Base-by-base conservation (phyloP, 2,888 invertebrate species). In the Drosophila tanythrix region DNA sequence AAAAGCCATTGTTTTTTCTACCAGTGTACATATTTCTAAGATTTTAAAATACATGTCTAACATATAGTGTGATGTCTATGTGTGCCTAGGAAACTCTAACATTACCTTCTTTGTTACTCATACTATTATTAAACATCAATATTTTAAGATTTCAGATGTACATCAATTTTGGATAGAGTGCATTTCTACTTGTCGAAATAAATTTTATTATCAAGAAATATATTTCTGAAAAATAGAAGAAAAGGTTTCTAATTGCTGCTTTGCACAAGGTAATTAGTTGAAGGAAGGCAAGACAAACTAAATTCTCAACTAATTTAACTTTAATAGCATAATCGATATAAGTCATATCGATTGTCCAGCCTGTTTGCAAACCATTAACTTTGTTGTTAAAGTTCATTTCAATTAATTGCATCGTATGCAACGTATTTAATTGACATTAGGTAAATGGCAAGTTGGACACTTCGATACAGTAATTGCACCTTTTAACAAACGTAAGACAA, bases 311-410 rank as follows among this genome's bases (percentile, higher is more conserved):
- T 70, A 56, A 76, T 53, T 76, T 11, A n/a, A 52, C 56, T 58
- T 56, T 43, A 63, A 60, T 63, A 63, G 27, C 46, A 60, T 52
- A 64, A 60, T 60, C 40, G 18, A 52, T 74, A 74, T 52, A 60
- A 18, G 53, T 3, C 21, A 13, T 21, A 21, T 43, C 21, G 43
- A 43, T 43, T 43, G 21, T 3, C 13, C 43, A 43, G 21, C 1
- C 21, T 7, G 21, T 13, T 21, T 43, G 21, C 6, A 21, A 13
- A 21, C 63, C 58, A 75, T 69, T 74, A 57, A 40, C 53, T 55
- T 31, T 43, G 40, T 43, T 29, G 21, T 48, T 35, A 7, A 29
- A 55, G 31, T 21, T 69, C 15, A 76, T 43, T 73, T 43, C 36
- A 35, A 13, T 60, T 38, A 35, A 60, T 46, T 62, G 25, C 56